Evolutionary conservation across 2,888 invertebrate genomes (phyloP), one percentile per base, ranked within the genome.

Genomic region (Xanthorhoe designata): DNA sequence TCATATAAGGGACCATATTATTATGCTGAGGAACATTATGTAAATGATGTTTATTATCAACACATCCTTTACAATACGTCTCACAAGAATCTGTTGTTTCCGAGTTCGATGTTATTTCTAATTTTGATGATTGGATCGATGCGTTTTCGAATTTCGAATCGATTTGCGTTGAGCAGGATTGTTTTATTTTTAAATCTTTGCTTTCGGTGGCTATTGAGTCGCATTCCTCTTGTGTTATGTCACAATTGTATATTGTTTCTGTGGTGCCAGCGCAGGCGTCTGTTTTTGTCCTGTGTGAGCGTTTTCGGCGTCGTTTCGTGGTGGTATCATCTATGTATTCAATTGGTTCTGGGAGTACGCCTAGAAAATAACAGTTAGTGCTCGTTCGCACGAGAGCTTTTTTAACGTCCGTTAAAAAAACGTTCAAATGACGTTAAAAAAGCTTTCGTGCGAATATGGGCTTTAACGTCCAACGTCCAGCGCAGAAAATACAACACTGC

Each of bases 231-330:
- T 29, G 19, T 10, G 55, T 53, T 50, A 78, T 72, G 5, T 63
- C 67, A 1, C 59, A 59, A 24, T 4, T 56, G 15, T 51, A 47
- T 2, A 60, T 6, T 0, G 18, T 9, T 51, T 88, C 90, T 0
- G 80, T 82, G 0, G 90, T 91, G 0, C 88, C 87, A 0, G 89
- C 87, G 61, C 85, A 85, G 0, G 88, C 90, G 64, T 91, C 91
- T 0, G 86, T 84, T 75, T 88, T 91, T 0, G 89, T 88, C n/a
- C 86, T 78, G 10, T 85, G 84, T 0, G 90, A 89, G 1, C 91
- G 80, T 56, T 84, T 86, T 57, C 83, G 80, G 13, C 77, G 72
- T 13, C 70, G 81, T 24, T 71, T 75, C 1, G 54, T 66, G 0
- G 64, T 64, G 5, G n/a, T n/a, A n/a, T 78, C 76, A 6, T 80